Evolutionary conservation across 2,113 vertebrate genomes (phyloP).

Genomic region (Alaudala cheleensis): DNA sequence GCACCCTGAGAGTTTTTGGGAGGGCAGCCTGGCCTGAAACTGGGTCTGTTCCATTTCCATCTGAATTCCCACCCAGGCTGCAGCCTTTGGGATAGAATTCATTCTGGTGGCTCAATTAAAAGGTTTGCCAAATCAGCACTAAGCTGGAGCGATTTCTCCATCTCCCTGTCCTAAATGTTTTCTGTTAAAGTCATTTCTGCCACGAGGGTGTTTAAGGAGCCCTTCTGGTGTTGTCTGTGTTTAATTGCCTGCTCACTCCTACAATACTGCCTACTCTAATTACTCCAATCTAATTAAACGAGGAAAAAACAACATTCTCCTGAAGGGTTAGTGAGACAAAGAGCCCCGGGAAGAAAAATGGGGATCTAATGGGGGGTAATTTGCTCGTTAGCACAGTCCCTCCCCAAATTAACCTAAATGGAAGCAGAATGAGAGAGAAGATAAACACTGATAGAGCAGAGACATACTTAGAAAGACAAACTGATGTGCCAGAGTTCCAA

Average conservation of each 20-base stretch:
- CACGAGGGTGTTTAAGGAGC: background rate
- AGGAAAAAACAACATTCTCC: background rate
- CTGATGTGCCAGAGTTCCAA: constrained; percentile 8
- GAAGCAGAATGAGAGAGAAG: background rate
- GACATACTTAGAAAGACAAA: constrained; percentile 28
- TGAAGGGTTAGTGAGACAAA: background rate
- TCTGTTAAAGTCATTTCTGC: background rate
- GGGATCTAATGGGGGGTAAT: background rate
- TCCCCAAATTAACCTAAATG: background rate
- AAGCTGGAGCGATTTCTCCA: background rate
- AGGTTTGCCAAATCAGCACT: background rate
- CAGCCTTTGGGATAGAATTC: background rate
- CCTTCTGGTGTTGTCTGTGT: constrained; percentile 24
- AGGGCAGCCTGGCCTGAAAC: background rate
- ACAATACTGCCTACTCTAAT: constrained; percentile 44
- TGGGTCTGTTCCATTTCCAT: background rate
- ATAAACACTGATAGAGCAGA: constrained; percentile 9
- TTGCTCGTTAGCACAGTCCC: background rate
- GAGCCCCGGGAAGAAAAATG: constrained; percentile 8
- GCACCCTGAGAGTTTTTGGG: rapidly evolving
- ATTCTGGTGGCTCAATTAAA: background rate
- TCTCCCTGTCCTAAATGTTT: background rate
- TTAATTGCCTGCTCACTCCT: constrained; percentile 46
- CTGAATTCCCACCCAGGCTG: background rate
- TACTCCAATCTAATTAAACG: constrained; percentile 34